phyloP scores from a whole-genome alignment of 35 echinoderm and acorn worm species.

The Diadema setosum region DNA sequence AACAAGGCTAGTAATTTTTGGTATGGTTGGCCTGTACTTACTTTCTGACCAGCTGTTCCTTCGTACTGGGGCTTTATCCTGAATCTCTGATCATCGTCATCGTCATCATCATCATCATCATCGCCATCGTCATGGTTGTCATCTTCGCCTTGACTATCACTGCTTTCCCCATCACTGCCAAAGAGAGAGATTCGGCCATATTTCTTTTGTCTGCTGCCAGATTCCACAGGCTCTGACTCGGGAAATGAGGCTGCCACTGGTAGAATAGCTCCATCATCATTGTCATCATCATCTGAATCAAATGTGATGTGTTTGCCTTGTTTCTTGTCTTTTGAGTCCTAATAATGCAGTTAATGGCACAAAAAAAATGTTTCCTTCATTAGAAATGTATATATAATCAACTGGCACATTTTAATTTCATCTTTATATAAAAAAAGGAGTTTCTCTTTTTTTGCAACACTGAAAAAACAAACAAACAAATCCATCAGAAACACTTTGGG shows the following conservation, averaged over 20 bases:
- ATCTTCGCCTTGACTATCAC: background rate
- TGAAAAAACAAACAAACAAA: too few relatives aligned
- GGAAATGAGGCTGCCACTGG: too few relatives aligned
- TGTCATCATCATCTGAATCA: slow-evolving; percentile 75
- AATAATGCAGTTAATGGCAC: too few relatives aligned
- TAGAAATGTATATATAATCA: too few relatives aligned
- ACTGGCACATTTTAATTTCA: too few relatives aligned
- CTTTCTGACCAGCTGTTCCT: slow-evolving; percentile 68
- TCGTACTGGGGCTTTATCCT: slow-evolving; percentile 82
- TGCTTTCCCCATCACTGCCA: background rate
- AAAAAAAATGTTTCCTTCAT: too few relatives aligned
- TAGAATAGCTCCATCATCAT: background rate
- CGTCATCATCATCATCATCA: slow-evolving; percentile 41
- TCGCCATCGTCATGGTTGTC: background rate
- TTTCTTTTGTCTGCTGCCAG: background rate
- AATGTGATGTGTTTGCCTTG: slow-evolving; percentile 69
- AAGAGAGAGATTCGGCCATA: background rate
- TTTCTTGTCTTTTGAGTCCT: slow-evolving; percentile 56
- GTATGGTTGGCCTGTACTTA: too few relatives aligned
- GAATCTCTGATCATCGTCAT: slow-evolving; percentile 38
- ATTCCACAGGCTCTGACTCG: background rate
- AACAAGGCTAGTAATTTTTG: too few relatives aligned
- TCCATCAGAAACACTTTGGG: too few relatives aligned
- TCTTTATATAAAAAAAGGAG: too few relatives aligned
- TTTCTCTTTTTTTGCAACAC: too few relatives aligned